These are phyloP conservation scores for Aythya baeri DNA, from an alignment of 2,113 vertebrate species.

Conservation along the genomic window DNA sequence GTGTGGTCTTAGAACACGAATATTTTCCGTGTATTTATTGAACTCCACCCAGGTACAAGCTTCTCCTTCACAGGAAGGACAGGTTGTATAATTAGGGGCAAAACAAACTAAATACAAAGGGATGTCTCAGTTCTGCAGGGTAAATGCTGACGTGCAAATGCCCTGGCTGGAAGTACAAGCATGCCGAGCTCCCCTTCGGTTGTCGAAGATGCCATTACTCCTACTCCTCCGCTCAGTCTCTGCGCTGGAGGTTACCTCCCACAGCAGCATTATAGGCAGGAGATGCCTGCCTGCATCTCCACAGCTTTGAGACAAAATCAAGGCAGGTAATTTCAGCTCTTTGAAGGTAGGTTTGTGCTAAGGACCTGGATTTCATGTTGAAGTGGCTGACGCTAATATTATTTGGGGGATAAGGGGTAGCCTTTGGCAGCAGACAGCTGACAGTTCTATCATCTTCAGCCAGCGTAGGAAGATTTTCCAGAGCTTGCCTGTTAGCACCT, in stretches of 20 bases:
- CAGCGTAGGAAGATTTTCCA: background rate
- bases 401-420: conserved; percentile 42
- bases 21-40: background rate
- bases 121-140: background rate
- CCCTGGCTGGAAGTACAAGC: background rate
- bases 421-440: conserved; percentile 45
- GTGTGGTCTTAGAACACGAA: background rate
- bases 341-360: conserved; percentile 41
- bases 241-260: background rate
- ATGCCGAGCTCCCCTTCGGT: background rate
- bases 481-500: conserved; percentile 28
- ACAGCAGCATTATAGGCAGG: background rate
- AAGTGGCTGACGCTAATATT: conserved; percentile 1
- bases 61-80: background rate
- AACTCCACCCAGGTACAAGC: background rate
- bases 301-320: background rate
- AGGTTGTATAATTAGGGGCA: background rate
- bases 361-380: conserved; percentile 18
- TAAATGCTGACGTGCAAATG: background rate
- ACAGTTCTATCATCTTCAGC: conserved; percentile 27
- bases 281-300: background rate
- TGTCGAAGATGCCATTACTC: background rate
- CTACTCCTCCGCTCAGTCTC: background rate
- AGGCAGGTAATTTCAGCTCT: background rate
- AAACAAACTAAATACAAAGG: background rate